Base-by-base conservation (phyloP, 2,888 invertebrate genomes). In the Scaptomyza tumidula region DNA sequence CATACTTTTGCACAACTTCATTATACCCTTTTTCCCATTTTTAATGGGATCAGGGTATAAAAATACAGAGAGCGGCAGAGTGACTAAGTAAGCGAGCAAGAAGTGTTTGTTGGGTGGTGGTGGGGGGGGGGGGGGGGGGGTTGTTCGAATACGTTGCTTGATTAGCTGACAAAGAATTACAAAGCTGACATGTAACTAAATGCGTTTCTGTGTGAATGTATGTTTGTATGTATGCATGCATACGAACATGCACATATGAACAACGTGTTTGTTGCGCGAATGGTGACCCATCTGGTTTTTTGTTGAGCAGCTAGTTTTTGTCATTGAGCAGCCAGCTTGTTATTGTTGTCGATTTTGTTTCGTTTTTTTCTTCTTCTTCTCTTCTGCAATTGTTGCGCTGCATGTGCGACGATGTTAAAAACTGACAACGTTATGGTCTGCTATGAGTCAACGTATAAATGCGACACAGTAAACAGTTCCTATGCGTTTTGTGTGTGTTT, bases 241-340 rank as follows among this genome's bases (percentile, higher is more conserved):
- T 35, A 35, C 35, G 13, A 13, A 35, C 35, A 33, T 62, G 46
- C 61, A 19, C 63, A 63, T 31, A 50, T 62, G 43, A 53, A 52
- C 71, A 65, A 74, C 49, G 58, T 69, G 63, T 59, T 31, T 70
- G 41, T 55, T 33, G 62, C 57, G 61, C 56, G 55, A 75, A 49
- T 75, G 73, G 56, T 64, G 71, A 70, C 75, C 73, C 76, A 70
- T 75, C 76, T 75, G 71, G 71, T 69, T 70, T 72, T 73, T 73
- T 70, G 75, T 58, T 60, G 75, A 60, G 31, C 45, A 54, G 45
- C 14, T 53, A 54, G 68, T 61, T 58, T 57, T 43, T 55, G 58
- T 48, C 46, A 11, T 19, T 56, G 24, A 24, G 24, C 31, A 27
- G 37, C 39, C 31, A 27, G 37, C 39, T 57, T 52, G 24, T 37